Conservation (phyloP, 2,888 invertebrate genomes). For the Brenthis daphne region DNA sequence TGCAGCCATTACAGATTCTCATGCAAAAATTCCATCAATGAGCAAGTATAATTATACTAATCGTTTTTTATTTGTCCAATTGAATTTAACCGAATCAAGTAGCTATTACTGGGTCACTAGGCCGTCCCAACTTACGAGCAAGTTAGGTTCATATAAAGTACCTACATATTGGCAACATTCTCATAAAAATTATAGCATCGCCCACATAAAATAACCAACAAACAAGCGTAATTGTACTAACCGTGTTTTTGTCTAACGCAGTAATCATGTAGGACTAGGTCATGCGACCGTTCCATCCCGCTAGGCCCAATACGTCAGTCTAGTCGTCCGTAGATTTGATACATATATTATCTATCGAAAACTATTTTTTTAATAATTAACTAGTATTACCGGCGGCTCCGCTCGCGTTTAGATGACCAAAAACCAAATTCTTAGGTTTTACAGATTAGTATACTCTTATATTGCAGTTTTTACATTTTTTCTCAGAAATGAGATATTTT, state of each 20-base stretch:
- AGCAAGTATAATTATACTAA: conserved; percentile 61
- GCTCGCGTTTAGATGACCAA: no score
- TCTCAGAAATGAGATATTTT: no score
- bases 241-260: conserved; percentile 16
- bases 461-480: no score
- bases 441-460: no score
- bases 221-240: conserved; percentile 33
- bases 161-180: conserved; percentile 9
- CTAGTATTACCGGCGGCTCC: no score
- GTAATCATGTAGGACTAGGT: conserved; percentile 18
- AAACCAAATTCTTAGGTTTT: no score
- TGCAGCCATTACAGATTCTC: not conserved
- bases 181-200: conserved; percentile 13
- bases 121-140: conserved; percentile 54
- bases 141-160: not conserved
- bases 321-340: not conserved
- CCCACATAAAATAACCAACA: conserved; percentile 33
- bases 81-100: conserved; percentile 70
- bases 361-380: no score
- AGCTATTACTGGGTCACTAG: conserved; percentile 71
- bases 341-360: not conserved
- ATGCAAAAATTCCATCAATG: conserved; percentile 7
- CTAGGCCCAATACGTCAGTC: not conserved
- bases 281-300: conserved; percentile 12
- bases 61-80: conserved; percentile 73